Conservation (phyloP, 2,888 invertebrate species). For the Papilio elwesi region DNA sequence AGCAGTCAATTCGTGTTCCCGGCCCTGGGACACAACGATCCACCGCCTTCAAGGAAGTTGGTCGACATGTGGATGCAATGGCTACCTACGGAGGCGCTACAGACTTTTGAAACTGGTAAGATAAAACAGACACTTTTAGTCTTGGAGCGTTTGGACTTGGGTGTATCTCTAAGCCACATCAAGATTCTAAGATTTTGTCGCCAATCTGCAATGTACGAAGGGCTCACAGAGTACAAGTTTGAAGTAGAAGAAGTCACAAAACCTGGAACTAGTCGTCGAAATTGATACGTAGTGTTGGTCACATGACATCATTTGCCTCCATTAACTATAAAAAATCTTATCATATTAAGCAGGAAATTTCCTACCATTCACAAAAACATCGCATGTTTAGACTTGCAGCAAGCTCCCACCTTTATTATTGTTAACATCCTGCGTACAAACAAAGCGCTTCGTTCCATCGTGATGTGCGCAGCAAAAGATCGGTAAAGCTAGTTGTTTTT, state of each 20-base stretch:
- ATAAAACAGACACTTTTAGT: not conserved
- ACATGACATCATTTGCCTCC: too few relatives aligned
- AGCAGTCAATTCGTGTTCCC: slow-evolving; percentile 95
- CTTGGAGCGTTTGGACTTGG: too few relatives aligned
- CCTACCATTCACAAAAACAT: not conserved
- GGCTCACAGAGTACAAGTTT: too few relatives aligned
- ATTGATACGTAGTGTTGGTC: too few relatives aligned
- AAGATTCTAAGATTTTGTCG: too few relatives aligned
- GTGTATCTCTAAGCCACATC: too few relatives aligned
- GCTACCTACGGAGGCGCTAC: slow-evolving; percentile 92
- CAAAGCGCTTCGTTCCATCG: slow-evolving; percentile 5
- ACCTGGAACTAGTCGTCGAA: too few relatives aligned
- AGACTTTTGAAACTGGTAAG: slow-evolving; percentile 92
- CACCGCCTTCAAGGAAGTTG: slow-evolving; percentile 86
- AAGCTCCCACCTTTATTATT: not conserved
- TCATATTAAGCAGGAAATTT: not conserved
- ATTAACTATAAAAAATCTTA: too few relatives aligned
- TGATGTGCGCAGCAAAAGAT: not conserved
- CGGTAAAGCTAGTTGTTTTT: slow-evolving; percentile 7
- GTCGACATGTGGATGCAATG: slow-evolving; percentile 93
- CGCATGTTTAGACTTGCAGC: not conserved
- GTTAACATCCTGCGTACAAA: not conserved
- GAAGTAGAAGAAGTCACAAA: too few relatives aligned
- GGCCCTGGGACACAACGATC: slow-evolving; percentile 95
- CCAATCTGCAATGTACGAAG: too few relatives aligned